These are phyloP conservation scores for Blera fallax DNA, from an alignment of 2,888 invertebrate species.

Conservation along the genomic window DNA sequence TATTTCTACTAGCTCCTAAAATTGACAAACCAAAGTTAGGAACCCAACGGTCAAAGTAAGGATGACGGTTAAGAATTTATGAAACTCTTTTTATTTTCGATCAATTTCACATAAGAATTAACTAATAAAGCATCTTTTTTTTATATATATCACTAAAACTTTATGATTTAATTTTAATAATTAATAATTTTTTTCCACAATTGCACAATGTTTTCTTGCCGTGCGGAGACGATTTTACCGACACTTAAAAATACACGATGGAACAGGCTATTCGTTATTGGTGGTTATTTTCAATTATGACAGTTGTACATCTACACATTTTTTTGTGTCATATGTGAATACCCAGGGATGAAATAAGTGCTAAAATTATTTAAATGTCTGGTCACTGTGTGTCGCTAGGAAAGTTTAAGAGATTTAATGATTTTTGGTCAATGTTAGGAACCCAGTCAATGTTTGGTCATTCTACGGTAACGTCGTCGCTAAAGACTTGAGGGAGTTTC, in stretches of 20 bases:
- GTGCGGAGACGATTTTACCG: not conserved
- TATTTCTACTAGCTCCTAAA: not conserved
- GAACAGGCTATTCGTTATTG: not conserved
- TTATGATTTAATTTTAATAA: not conserved
- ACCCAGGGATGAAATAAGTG: too few species aligned
- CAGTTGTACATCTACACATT: not conserved
- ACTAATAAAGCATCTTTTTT: too few species aligned
- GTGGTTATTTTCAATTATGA: not conserved
- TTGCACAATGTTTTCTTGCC: not conserved
- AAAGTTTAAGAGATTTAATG: not conserved
- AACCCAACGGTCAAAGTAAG: not conserved
- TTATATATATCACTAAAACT: not conserved
- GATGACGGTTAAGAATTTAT: too few species aligned
- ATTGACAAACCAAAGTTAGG: too few species aligned
- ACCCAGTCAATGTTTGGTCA: not conserved
- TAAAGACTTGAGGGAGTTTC: too few species aligned
- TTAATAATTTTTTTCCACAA: not conserved
- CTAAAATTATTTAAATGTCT: too few species aligned
- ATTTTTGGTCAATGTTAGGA: not conserved
- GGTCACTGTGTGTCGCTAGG: not conserved
- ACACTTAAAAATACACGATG: not conserved
- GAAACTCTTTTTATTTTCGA: not conserved
- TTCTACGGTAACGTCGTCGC: too few species aligned
- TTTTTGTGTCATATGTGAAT: too few species aligned
- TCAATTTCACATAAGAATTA: too few species aligned